phyloP scores from a whole-genome alignment of 2,888 invertebrate genomes.

The Chaitophorus viminalis region DNA sequence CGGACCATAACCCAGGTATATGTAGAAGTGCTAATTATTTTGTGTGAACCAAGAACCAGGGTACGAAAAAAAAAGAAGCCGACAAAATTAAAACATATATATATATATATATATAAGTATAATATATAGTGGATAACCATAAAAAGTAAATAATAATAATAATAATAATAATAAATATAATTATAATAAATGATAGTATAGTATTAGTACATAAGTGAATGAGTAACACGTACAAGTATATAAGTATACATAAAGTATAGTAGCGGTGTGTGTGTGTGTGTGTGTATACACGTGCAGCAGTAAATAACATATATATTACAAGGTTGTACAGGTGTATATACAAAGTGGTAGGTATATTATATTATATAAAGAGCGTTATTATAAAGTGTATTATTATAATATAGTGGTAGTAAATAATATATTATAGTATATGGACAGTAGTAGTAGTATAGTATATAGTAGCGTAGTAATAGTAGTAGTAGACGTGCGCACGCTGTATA shows the following conservation, averaged over 20 bases:
- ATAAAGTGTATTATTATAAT: no score
- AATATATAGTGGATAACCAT: neutral
- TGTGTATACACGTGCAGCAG: no score
- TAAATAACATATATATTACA: neutral
- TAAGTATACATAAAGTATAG: neutral
- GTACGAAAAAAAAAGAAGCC: neutral
- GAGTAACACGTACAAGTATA: neutral
- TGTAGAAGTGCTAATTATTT: neutral
- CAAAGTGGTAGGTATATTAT: slow-evolving; percentile 10
- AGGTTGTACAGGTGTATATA: neutral
- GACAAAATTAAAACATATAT: no score
- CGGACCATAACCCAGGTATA: neutral
- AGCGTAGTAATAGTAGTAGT: neutral
- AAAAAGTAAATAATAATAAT: neutral
- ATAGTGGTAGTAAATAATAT: neutral
- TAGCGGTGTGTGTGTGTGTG: neutral
- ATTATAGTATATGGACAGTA: neutral
- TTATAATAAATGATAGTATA: neutral
- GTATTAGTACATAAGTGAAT: neutral
- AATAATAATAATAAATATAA: neutral
- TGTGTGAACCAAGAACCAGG: neutral
- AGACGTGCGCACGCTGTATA: neutral
- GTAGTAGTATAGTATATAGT: neutral
- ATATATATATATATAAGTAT: no score
- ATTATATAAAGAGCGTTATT: no score